Evolutionary conservation across 2,888 invertebrate genomes (phyloP).

Genomic region (Seira sanloemensis): DNA sequence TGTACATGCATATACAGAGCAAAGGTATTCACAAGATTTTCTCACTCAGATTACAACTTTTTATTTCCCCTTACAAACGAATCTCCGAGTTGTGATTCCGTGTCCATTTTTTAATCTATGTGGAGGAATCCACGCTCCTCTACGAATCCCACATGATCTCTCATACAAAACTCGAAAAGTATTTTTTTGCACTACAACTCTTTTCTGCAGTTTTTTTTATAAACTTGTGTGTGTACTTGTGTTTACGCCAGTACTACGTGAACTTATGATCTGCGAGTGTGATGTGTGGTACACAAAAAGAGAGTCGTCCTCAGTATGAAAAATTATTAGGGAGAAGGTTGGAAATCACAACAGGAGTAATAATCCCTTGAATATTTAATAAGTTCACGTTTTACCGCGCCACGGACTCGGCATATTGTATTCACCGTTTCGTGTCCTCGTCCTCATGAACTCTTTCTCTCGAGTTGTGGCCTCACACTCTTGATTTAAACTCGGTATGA

Average conservation of each 20-base stretch:
- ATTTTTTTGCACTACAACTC: background rate
- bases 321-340: slow-evolving; percentile 6
- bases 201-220: no score
- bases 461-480: no score
- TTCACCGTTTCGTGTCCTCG: slow-evolving; percentile 10
- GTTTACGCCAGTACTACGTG: no score
- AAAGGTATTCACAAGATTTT: background rate
- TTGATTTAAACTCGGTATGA: no score
- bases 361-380: slow-evolving; percentile 43
- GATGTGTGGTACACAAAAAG: no score
- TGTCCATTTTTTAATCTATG: slow-evolving; percentile 13
- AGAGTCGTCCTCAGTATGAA: no score
- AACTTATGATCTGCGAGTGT: no score
- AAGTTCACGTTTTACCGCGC: slow-evolving; percentile 38
- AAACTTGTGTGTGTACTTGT: no score
- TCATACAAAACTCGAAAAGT: background rate
- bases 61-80: background rate
- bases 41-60: slow-evolving; percentile 10
- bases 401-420: background rate
- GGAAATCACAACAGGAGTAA: slow-evolving; percentile 17
- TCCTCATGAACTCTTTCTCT: slow-evolving; percentile 1
- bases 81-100: no score
- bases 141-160: slow-evolving; percentile 12
- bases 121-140: background rate
- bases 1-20: background rate